Base-by-base conservation (phyloP, 2,113 vertebrate species). In the Albula glossodonta region DNA sequence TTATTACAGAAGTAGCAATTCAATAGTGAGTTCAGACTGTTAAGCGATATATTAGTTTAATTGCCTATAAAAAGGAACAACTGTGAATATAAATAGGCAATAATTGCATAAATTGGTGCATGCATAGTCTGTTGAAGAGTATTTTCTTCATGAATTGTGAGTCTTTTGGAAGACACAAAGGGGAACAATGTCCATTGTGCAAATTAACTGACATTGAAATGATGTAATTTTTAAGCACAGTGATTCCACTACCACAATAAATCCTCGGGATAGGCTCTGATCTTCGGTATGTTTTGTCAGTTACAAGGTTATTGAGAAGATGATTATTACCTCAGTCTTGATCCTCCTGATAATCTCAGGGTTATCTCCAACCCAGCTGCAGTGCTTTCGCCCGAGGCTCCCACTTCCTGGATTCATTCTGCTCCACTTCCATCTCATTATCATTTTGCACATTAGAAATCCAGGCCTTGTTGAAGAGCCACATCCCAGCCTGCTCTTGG, bases 331-430 rank as follows among this genome's bases (percentile, higher is more conserved):
- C 53, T 81, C n/a, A 52, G 50, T 81, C 80, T 53, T 52, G 50
- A 22, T 53, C n/a, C 15, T 81, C n/a, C 15, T 81, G 80, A 53
- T 81, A 25, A 25, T 81, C 5, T 51, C 13, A 19, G 50, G 50
- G 78, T 51, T 81, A 81, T 81, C 80, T n/a, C 49, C 53, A 81
- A 53, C 80, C 50, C 22, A 51, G 80, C 80, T 51, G 80, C 80
- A 25, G 22, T 22, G 22, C 51, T 81, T 22, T 81, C n/a, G 80
- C 80, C 80, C 22, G 4, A 52, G 80, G 80, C 80, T 52, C 9
- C 15, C 2, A n/a, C 51, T 81, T 17, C 4, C 12, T 19, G 19
- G 19, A 50, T 22, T 52, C 50, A 52, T 81, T 81, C n/a, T 81
- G 50, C 78, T 80, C 48, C 22, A 80, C 25, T 51, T 80, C 41